Percentiles rank a stretch among this genome's conserved stretches.
Conservation (phyloP, 2,888 invertebrate species). For the Serripes groenlandicus region DNA sequence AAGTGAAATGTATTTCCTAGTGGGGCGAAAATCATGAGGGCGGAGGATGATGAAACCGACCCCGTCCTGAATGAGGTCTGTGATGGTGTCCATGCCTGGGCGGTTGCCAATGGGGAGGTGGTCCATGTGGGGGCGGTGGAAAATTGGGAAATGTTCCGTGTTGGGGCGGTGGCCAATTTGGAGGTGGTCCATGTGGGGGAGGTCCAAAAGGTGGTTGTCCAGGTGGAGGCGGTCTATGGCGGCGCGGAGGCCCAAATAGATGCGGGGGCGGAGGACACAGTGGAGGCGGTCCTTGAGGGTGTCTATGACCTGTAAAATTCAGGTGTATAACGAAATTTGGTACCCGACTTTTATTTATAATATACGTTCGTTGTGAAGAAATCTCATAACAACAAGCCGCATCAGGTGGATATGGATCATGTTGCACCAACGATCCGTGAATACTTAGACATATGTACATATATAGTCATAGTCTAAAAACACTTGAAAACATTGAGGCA, state of each 20-base stretch:
- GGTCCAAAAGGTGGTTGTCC: neutral
- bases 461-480: neutral
- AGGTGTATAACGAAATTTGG: neutral
- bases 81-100: neutral
- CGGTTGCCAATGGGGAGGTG: slow-evolving; percentile 1
- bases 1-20: neutral
- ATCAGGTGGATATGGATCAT: neutral
- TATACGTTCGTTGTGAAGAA: too few species aligned
- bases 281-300: neutral
- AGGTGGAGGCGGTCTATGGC: neutral
- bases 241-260: neutral
- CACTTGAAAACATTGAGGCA: neutral
- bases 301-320: neutral
- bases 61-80: neutral
- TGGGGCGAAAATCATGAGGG: neutral
- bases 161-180: slow-evolving; percentile 9
- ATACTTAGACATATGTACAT: neutral
- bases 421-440: neutral
- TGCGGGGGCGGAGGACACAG: slow-evolving; percentile 14
- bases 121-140: slow-evolving; percentile 1
- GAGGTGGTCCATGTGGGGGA: slow-evolving; percentile 3
- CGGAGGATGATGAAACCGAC: neutral
- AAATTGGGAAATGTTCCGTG: neutral
- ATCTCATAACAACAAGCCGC: too few species aligned
- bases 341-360: neutral